A percentile compares a stretch with the other conserved stretches of the same genome.
Conservation (phyloP, 1,140 invertebrate genomes). For the Anadara kagoshimensis region DNA sequence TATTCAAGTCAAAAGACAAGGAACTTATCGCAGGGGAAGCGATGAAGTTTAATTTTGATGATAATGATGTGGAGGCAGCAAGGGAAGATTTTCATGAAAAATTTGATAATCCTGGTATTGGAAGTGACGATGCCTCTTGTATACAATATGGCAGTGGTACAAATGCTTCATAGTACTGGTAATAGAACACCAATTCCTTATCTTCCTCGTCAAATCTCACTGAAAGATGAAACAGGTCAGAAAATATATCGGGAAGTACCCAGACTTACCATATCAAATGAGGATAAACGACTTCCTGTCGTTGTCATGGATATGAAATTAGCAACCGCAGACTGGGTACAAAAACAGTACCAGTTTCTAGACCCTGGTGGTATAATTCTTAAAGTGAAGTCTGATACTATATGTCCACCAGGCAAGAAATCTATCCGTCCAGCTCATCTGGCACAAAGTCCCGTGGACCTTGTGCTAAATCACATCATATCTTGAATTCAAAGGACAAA, state of each 20-base stretch:
- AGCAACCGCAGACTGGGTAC: slow-evolving; percentile 43
- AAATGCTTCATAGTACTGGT: neutral
- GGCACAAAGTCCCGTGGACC: neutral
- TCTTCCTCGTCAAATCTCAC: no score
- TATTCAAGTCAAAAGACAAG: slow-evolving; percentile 11
- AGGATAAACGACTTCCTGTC: slow-evolving; percentile 34
- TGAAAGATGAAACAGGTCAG: neutral
- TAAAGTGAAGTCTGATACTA: slow-evolving; percentile 42
- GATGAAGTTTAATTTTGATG: neutral
- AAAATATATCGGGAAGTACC: slow-evolving; percentile 17
- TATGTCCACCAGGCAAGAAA: slow-evolving; percentile 39
- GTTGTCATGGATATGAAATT: slow-evolving; percentile 40
- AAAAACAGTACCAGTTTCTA: slow-evolving; percentile 38
- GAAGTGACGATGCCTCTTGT: neutral
- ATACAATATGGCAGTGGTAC: neutral
- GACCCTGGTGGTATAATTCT: slow-evolving; percentile 35
- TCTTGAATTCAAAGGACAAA: neutral
- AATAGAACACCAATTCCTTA: neutral
- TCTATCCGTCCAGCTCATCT: slow-evolving; percentile 24
- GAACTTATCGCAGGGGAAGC: neutral
- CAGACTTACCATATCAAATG: slow-evolving; percentile 26
- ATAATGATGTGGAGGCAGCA: slow-evolving; percentile 2
- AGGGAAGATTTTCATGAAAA: slow-evolving; percentile 1
- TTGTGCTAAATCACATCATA: slow-evolving; percentile 38
- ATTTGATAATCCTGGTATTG: neutral